These are phyloP conservation scores for Peromyscus eremicus DNA, from an alignment of 2,797 vertebrate genomes.

Conservation along the genomic window DNA sequence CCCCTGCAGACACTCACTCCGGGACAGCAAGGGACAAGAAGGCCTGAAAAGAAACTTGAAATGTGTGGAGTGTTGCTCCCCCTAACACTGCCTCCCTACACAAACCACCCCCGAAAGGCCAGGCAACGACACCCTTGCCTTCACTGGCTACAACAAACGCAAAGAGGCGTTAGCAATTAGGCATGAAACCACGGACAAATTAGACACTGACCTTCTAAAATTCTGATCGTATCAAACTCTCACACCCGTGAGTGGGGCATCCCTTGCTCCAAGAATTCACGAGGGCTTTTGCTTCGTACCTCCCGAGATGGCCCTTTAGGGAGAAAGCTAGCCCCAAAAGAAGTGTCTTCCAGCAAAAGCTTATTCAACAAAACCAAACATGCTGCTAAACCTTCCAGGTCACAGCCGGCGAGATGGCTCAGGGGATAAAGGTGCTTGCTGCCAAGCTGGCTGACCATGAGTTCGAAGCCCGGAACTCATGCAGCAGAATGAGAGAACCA, in stretches of 20 bases:
- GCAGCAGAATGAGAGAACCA: neutral
- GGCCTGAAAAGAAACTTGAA: rapidly evolving
- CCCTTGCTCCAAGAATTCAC: neutral
- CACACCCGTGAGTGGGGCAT: neutral
- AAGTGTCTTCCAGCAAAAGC: neutral
- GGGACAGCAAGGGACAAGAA: neutral
- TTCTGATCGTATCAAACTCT: neutral
- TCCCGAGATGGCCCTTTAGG: neutral
- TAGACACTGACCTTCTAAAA: neutral
- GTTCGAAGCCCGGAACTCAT: neutral
- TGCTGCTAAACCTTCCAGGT: neutral
- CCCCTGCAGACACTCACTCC: neutral
- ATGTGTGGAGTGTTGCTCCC: rapidly evolving
- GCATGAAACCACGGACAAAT: neutral
- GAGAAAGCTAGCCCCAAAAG: neutral
- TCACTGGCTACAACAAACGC: neutral
- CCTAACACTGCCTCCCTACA: neutral
- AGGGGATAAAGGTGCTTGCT: neutral
- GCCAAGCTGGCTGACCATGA: neutral
- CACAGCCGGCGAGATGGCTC: neutral
- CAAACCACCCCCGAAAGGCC: neutral
- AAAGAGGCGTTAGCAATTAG: neutral
- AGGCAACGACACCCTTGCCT: neutral
- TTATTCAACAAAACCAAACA: neutral
- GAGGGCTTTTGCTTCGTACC: neutral